Base-by-base conservation (phyloP, 2,888 invertebrate genomes). In the Urechis unicinctus region DNA sequence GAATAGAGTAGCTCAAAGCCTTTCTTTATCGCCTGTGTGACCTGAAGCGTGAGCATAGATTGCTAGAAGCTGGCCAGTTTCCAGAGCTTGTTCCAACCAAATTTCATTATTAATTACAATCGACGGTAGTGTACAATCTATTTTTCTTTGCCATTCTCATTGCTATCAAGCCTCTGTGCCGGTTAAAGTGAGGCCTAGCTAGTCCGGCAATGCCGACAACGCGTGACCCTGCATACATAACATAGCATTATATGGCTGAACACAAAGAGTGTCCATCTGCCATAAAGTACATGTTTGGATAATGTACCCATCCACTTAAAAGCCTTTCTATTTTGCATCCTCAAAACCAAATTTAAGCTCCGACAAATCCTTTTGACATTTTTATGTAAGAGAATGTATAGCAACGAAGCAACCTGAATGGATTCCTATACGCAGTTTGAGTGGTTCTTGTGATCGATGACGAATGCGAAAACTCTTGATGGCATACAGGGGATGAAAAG, bases 101-200 rank as follows among this genome's bases (percentile, higher is more conserved):
- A n/a, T n/a, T n/a, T n/a, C n/a, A n/a, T n/a, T n/a, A n/a, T n/a
- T n/a, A n/a, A n/a, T n/a, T n/a, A n/a, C n/a, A n/a, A n/a, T n/a
- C n/a, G n/a, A n/a, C n/a, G n/a, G n/a, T n/a, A n/a, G n/a, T n/a
- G n/a, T n/a, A n/a, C n/a, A n/a, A n/a, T n/a, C n/a, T n/a, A n/a
- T n/a, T n/a, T n/a, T n/a, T n/a, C n/a, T n/a, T n/a, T n/a, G n/a
- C n/a, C n/a, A n/a, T n/a, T n/a, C n/a, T n/a, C n/a, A n/a, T n/a
- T n/a, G n/a, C n/a, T n/a, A n/a, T n/a, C n/a, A n/a, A n/a, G n/a
- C n/a, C n/a, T n/a, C n/a, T n/a, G 57, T 73, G 72, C 43, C 73
- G 55, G 24, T 92, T 92, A 79, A 91, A 93, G 57, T 92, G 82
- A 0, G 92, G 92, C 92, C 92, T 92, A 79, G 91, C 91, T 6